Evolutionary conservation across 2,113 vertebrate species (phyloP).

Genomic region (Sinocyclocheilus rhinocerous): DNA sequence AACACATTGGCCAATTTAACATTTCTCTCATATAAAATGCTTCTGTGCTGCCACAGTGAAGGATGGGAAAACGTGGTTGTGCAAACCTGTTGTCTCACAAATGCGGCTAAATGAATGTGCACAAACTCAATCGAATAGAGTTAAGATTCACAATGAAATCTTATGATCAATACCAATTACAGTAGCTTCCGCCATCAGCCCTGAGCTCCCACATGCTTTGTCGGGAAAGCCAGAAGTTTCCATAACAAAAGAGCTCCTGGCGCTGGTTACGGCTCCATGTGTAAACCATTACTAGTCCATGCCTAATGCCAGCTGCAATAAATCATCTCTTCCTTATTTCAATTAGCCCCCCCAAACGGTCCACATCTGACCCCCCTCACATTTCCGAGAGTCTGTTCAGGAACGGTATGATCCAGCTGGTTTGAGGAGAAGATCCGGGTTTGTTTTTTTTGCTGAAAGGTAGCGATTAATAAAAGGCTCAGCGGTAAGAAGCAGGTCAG

Average conservation of each 20-base stretch:
- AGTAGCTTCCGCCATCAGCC: background rate
- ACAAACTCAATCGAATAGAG: background rate
- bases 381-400: background rate
- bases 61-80: too few relatives aligned
- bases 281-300: constrained; percentile 57
- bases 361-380: background rate
- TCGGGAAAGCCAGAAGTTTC: constrained; percentile 33
- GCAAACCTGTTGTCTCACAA: too few relatives aligned
- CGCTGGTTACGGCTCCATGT: constrained; percentile 46
- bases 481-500: background rate
- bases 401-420: constrained; percentile 15
- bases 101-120: background rate
- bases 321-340: constrained; percentile 56
- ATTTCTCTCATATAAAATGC: background rate
- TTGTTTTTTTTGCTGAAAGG: background rate
- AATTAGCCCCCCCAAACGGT: constrained; percentile 26
- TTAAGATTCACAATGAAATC: background rate
- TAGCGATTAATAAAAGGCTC: background rate
- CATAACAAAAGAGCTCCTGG: constrained; percentile 51
- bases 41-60: too few relatives aligned
- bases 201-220: constrained; percentile 6
- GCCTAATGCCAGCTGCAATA: constrained; percentile 38
- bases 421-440: background rate
- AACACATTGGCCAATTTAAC: background rate
- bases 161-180: background rate